Conservation (phyloP, 2,113 vertebrate species). For the Aramus guarauna region DNA sequence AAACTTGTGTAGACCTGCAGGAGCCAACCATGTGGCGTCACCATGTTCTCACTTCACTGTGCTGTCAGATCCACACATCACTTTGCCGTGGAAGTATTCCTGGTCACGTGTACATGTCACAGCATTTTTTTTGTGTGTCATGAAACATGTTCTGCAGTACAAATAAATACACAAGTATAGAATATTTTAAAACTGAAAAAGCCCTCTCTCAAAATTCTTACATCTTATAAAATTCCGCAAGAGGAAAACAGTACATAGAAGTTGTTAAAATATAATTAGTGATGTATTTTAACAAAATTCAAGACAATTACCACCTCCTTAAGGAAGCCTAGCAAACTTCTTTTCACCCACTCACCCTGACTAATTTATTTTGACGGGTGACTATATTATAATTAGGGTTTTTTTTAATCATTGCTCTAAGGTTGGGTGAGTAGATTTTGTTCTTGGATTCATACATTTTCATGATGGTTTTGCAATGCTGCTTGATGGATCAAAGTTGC, state of each 20-base stretch:
- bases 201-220: neutral
- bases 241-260: neutral
- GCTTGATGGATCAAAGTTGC: constrained; percentile 10
- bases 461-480: constrained; percentile 3
- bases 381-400: constrained; percentile 43
- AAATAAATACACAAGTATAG: neutral
- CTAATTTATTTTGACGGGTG: constrained; percentile 64
- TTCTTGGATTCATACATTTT: constrained; percentile 49
- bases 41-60: neutral
- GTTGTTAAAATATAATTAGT: constrained; percentile 17
- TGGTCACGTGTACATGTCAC: neutral
- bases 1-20: neutral
- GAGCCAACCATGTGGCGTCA: neutral
- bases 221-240: neutral
- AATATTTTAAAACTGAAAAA: neutral
- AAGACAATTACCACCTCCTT: constrained; percentile 45
- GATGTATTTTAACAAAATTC: constrained; percentile 45
- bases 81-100: neutral
- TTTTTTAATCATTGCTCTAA: constrained; percentile 19
- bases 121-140: neutral
- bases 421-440: constrained; percentile 37
- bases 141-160: neutral
- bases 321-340: constrained; percentile 27
- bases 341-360: constrained; percentile 41
- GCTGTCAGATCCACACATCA: neutral